Evolutionary conservation across 2,888 invertebrate genomes (phyloP).

Genomic region (Brachyptera risi): DNA sequence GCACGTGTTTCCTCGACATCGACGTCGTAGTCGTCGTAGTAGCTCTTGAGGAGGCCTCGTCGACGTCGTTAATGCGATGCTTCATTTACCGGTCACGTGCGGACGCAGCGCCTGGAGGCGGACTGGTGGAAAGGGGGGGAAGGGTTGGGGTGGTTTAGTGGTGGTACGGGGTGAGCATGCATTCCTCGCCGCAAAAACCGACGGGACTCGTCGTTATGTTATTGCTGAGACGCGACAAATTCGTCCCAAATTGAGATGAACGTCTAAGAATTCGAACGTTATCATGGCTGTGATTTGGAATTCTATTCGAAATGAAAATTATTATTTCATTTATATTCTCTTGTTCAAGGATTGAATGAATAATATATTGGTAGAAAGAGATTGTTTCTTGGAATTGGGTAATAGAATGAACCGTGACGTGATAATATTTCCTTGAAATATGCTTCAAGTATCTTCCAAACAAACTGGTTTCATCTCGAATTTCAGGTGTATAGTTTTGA

Average conservation of each 20-base stretch:
- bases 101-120: slow-evolving; percentile 1
- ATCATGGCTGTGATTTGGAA: too few species aligned
- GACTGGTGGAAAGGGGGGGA: background rate
- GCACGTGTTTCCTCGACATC: slow-evolving; percentile 1
- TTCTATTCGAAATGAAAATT: too few species aligned
- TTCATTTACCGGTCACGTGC: slow-evolving; percentile 25
- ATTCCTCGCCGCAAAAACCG: background rate
- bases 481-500: too few species aligned
- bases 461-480: too few species aligned
- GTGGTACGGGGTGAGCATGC: background rate
- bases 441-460: too few species aligned
- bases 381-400: too few species aligned
- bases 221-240: slow-evolving; percentile 17
- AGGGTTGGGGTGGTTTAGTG: background rate
- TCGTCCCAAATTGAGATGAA: background rate
- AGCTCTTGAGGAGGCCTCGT: background rate
- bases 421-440: too few species aligned
- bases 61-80: slow-evolving; percentile 18
- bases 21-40: background rate
- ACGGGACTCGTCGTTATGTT: slow-evolving; percentile 8
- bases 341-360: too few species aligned
- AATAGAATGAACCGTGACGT: too few species aligned
- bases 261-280: too few species aligned
- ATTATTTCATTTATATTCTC: too few species aligned
- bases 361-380: too few species aligned